A percentile compares a stretch with the other conserved stretches of the same genome.
phyloP scores from a whole-genome alignment of 2,888 invertebrate genomes.

The Priocnemis perturbator region DNA sequence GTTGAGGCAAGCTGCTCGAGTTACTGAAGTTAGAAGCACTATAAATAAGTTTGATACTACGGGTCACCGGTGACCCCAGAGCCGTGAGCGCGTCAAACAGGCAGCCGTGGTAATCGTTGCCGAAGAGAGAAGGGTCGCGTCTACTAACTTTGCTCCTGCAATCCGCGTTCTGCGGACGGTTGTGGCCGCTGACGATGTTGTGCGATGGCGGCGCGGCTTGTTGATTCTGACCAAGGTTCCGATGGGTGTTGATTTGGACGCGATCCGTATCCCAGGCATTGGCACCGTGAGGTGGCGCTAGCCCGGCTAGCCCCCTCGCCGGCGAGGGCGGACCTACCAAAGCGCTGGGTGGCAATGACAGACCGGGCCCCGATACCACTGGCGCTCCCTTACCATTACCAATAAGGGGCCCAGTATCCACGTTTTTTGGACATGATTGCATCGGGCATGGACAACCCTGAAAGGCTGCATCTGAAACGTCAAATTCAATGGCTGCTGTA shows the following conservation, averaged over 20 bases:
- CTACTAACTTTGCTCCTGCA: constrained; percentile 66
- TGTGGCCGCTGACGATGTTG: constrained; percentile 69
- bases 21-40: too few relatives aligned
- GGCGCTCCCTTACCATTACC: constrained; percentile 89
- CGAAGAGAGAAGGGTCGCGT: not conserved
- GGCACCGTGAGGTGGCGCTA: constrained; percentile 74
- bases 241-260: constrained; percentile 75
- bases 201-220: constrained; percentile 66
- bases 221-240: constrained; percentile 67
- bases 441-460: constrained; percentile 91
- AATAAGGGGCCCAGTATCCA: constrained; percentile 98
- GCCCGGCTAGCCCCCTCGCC: constrained; percentile 77
- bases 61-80: too few relatives aligned
- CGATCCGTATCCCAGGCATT: constrained; percentile 76
- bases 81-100: too few relatives aligned
- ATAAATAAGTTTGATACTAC: too few relatives aligned
- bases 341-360: constrained; percentile 76
- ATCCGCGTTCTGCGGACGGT: constrained; percentile 62
- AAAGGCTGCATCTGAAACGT: constrained; percentile 77
- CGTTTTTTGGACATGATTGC: constrained; percentile 98
- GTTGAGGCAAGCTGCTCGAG: too few relatives aligned
- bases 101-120: too few relatives aligned
- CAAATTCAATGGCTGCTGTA: not conserved
- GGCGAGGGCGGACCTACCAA: constrained; percentile 76
- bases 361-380: constrained; percentile 75